Evolutionary conservation across 2,888 invertebrate genomes (phyloP).

Genomic region (Dolichomitus sp.): DNA sequence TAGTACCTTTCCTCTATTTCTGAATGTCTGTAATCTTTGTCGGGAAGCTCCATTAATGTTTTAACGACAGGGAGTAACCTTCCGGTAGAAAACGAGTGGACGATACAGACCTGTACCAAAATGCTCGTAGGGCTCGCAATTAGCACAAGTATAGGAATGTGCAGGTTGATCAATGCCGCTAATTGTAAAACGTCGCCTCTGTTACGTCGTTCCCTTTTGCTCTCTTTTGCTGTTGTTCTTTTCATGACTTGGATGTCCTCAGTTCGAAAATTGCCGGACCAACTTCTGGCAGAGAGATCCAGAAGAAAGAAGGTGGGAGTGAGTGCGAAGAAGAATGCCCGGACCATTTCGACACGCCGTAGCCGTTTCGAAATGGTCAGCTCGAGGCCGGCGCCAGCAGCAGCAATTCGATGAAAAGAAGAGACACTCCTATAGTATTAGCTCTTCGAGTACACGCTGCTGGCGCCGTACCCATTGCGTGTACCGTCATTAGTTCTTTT

Average conservation of each 20-base stretch:
- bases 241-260: constrained; percentile 29
- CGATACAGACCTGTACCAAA: background rate
- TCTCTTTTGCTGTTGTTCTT: constrained; percentile 59
- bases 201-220: constrained; percentile 5
- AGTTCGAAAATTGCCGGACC: constrained; percentile 40
- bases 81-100: background rate
- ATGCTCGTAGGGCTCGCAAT: background rate
- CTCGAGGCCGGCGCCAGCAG: constrained; percentile 51
- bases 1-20: constrained; percentile 26
- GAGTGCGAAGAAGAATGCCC: constrained; percentile 34
- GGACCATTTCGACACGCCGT: constrained; percentile 10
- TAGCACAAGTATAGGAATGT: constrained; percentile 25
- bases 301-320: constrained; percentile 4
- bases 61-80: constrained; percentile 76
- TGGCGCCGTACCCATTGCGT: constrained; percentile 35
- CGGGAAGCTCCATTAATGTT: constrained; percentile 79
- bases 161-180: constrained; percentile 76
- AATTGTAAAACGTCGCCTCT: constrained; percentile 78
- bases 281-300: background rate
- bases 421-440: constrained; percentile 50
- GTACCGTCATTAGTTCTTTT: constrained; percentile 30
- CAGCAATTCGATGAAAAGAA: constrained; percentile 21
- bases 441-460: constrained; percentile 34
- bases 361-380: constrained; percentile 48
- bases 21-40: constrained; percentile 77